Evolutionary conservation across 2,888 invertebrate genomes (phyloP).

Genomic region (Drosophila mimica): DNA sequence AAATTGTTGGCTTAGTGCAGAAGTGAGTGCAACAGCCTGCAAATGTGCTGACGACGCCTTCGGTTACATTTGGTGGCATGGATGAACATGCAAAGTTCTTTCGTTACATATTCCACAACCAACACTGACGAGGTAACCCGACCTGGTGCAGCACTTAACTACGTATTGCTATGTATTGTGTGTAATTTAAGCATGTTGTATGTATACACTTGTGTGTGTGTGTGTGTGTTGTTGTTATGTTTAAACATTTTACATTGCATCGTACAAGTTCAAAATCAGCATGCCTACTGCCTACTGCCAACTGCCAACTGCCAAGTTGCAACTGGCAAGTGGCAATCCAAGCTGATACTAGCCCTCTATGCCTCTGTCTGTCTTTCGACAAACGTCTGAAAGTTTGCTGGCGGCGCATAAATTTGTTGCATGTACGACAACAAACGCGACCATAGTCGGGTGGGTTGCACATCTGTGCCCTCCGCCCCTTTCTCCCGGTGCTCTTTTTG

Average conservation of each 20-base stretch:
- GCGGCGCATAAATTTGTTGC: constrained; percentile 72
- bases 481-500: neutral
- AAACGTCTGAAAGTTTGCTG: constrained; percentile 29
- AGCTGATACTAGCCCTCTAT: constrained; percentile 4
- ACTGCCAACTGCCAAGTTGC: constrained; percentile 4
- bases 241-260: constrained; percentile 42
- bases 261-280: constrained; percentile 66
- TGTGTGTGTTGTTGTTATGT: constrained; percentile 42
- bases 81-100: constrained; percentile 52
- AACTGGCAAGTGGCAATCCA: constrained; percentile 5
- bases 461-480: neutral
- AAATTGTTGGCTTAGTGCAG: constrained; percentile 12
- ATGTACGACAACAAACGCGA: constrained; percentile 41
- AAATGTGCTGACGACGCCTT: constrained; percentile 49
- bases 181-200: constrained; percentile 60
- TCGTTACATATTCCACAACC: constrained; percentile 47
- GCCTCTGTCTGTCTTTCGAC: constrained; percentile 5
- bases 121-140: constrained; percentile 30
- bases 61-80: constrained; percentile 42
- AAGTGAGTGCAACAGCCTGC: constrained; percentile 53
- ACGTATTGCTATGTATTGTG: constrained; percentile 27
- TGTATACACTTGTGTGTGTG: constrained; percentile 45
- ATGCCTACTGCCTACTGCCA: constrained; percentile 32
- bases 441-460: constrained; percentile 33
- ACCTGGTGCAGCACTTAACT: constrained; percentile 39